Conservation (phyloP, 2,888 invertebrate species). For the Brenthis ino region DNA sequence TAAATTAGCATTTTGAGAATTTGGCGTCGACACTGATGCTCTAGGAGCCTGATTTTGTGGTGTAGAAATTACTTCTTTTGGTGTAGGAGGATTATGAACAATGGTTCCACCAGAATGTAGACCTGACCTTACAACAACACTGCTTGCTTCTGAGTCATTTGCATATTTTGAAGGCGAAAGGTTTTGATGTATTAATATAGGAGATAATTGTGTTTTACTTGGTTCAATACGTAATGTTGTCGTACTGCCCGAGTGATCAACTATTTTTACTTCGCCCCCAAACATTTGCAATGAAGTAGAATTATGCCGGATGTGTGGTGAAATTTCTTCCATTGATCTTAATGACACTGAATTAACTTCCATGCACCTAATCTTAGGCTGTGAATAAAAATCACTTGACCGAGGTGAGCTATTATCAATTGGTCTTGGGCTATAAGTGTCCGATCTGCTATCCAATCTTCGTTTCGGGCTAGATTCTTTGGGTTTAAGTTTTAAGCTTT, state of each 20-base stretch:
- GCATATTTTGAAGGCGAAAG: slow-evolving; percentile 72
- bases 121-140: slow-evolving; percentile 90
- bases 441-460: slow-evolving; percentile 63
- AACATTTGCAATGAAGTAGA: slow-evolving; percentile 85
- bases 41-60: slow-evolving; percentile 80
- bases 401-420: slow-evolving; percentile 71
- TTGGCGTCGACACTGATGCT: slow-evolving; percentile 78
- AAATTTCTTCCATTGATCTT: slow-evolving; percentile 82
- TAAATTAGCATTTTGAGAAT: slow-evolving; percentile 71
- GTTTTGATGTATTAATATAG: slow-evolving; percentile 78
- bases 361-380: slow-evolving; percentile 76
- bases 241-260: slow-evolving; percentile 86
- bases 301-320: slow-evolving; percentile 81
- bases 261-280: slow-evolving; percentile 89
- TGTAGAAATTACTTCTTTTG: slow-evolving; percentile 68
- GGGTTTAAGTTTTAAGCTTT: slow-evolving; percentile 62
- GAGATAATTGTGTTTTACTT: slow-evolving; percentile 81
- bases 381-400: slow-evolving; percentile 68
- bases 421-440: slow-evolving; percentile 68
- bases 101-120: slow-evolving; percentile 93
- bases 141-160: slow-evolving; percentile 81
- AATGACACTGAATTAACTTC: slow-evolving; percentile 75
- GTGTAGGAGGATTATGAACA: slow-evolving; percentile 83
- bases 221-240: slow-evolving; percentile 87
- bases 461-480: slow-evolving; percentile 68